These are phyloP conservation scores for Notothenia rossii DNA, from an alignment of 2,113 vertebrate species.

Conservation along the genomic window DNA sequence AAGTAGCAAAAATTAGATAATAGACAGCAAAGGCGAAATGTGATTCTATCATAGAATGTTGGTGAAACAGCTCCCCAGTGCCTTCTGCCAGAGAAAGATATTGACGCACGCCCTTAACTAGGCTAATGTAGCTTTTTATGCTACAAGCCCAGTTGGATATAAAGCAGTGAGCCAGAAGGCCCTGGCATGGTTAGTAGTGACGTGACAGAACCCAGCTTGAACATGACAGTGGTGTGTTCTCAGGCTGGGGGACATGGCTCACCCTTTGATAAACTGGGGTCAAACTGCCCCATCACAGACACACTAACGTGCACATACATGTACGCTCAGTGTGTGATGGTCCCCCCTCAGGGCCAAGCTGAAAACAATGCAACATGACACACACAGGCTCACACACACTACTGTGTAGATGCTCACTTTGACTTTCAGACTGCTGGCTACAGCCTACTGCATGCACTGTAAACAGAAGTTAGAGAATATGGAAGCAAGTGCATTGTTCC, in stretches of 20 bases:
- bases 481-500: background rate
- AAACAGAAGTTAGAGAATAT: constrained; percentile 1
- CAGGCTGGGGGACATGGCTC: constrained; percentile 55
- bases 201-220: constrained; percentile 48
- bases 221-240: constrained; percentile 45
- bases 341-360: constrained; percentile 30
- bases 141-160: background rate
- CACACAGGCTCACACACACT: constrained; percentile 21
- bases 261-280: constrained; percentile 53
- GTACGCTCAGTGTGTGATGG: constrained; percentile 6
- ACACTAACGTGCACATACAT: constrained; percentile 7
- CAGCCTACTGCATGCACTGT: background rate
- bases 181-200: constrained; percentile 15
- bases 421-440: constrained; percentile 24
- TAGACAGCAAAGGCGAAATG: no score
- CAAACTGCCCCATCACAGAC: constrained; percentile 47
- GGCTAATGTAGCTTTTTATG: background rate
- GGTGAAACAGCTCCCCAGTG: no score
- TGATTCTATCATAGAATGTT: no score
- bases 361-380: constrained; percentile 66
- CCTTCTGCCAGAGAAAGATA: no score
- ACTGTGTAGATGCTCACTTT: constrained; percentile 22
- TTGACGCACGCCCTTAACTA: background rate
- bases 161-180: background rate
- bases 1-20: no score